Percentiles rank a stretch among this genome's conserved stretches.
These are phyloP conservation scores for Pseudotriccus pelzelni DNA, from an alignment of 2,797 vertebrate genomes.

Conservation along the genomic window DNA sequence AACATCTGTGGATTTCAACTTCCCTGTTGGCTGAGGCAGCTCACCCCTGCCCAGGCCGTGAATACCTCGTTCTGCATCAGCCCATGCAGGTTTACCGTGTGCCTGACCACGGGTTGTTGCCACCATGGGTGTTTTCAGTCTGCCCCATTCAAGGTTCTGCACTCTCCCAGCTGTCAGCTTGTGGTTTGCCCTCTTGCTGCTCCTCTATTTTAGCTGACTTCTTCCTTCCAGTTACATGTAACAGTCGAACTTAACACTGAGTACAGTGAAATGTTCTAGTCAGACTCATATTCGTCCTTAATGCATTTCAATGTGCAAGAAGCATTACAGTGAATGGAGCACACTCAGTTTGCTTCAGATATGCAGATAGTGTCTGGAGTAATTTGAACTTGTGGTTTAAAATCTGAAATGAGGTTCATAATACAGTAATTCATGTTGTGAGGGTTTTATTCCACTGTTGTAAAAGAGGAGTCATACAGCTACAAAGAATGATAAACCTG, in stretches of 20 bases:
- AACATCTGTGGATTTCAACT: background rate
- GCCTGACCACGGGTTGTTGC: fast-evolving
- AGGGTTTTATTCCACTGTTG: background rate
- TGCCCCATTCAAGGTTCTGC: fast-evolving
- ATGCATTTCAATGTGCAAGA: background rate
- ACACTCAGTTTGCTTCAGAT: background rate
- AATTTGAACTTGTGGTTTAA: background rate
- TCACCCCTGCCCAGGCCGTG: background rate
- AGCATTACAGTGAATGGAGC: background rate
- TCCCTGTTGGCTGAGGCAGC: fast-evolving
- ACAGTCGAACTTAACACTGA: background rate
- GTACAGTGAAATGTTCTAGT: background rate
- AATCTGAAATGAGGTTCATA: background rate
- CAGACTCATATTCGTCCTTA: background rate
- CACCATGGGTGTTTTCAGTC: background rate
- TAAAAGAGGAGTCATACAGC: background rate
- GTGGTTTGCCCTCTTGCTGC: background rate
- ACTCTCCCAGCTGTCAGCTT: background rate
- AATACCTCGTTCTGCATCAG: background rate
- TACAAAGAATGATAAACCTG: background rate
- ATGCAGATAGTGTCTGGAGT: background rate
- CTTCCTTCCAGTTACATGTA: background rate
- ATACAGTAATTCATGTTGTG: background rate
- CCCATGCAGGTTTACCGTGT: background rate
- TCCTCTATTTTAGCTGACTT: background rate